phyloP scores from a whole-genome alignment of 1,140 invertebrate species.

The Drosophila seguyi region DNA sequence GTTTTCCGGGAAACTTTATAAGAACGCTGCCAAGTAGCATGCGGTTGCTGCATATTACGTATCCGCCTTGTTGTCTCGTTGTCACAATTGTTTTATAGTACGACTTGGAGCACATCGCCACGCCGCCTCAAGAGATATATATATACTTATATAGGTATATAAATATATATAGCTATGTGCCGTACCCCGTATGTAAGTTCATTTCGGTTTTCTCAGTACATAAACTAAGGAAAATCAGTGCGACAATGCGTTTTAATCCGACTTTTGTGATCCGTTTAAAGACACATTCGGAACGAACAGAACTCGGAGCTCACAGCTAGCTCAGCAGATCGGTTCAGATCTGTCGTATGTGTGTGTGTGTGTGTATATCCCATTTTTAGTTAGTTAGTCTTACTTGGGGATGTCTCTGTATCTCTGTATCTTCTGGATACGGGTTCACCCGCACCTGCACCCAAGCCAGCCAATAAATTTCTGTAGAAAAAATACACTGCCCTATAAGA shows the following conservation, averaged over 20 bases:
- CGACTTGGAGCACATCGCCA: constrained; percentile 16
- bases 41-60: constrained; percentile 53
- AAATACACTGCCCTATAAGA: constrained; percentile 10
- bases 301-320: constrained; percentile 13
- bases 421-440: constrained; percentile 25
- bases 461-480: constrained; percentile 11
- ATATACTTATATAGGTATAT: neutral
- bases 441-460: constrained; percentile 48
- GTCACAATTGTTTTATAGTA: constrained; percentile 54
- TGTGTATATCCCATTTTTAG: constrained; percentile 47
- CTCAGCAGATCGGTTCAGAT: constrained; percentile 29
- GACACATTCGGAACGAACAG: constrained; percentile 52
- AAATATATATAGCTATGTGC: neutral
- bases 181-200: constrained; percentile 47
- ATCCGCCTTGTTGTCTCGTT: constrained; percentile 56
- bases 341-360: constrained; percentile 15
- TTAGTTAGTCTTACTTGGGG: constrained; percentile 59
- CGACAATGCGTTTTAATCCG: constrained; percentile 80
- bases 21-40: constrained; percentile 2
- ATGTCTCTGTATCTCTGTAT: constrained; percentile 36
- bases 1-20: neutral
- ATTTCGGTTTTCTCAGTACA: constrained; percentile 48
- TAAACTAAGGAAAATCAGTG: constrained; percentile 77
- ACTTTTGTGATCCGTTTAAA: constrained; percentile 80
- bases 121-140: constrained; percentile 14